These are phyloP conservation scores for Micromys minutus DNA, from an alignment of 2,113 vertebrate species.

Conservation along the genomic window DNA sequence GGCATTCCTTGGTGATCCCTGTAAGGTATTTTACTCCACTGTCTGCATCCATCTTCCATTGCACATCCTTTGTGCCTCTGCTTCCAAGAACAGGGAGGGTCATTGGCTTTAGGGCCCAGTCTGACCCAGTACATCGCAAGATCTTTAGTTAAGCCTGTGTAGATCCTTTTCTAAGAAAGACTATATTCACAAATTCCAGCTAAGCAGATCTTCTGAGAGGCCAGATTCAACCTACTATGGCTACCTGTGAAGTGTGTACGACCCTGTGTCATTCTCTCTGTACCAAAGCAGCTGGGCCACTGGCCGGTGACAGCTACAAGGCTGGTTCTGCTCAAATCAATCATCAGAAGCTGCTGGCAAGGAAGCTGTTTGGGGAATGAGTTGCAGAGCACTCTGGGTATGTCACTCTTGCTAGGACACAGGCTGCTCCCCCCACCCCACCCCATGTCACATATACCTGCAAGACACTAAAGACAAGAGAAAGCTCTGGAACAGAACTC, in stretches of 20 bases:
- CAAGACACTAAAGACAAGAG: neutral
- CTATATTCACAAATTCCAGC: neutral
- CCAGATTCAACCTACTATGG: neutral
- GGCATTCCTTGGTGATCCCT: neutral
- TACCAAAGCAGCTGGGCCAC: neutral
- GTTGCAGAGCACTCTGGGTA: neutral
- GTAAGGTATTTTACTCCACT: accelerated
- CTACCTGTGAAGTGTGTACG: neutral
- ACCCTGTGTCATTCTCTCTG: neutral
- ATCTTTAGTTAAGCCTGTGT: neutral
- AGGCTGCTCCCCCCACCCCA: too few relatives aligned
- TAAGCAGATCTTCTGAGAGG: too few relatives aligned
- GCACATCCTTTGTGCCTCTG: neutral
- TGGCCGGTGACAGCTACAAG: accelerated
- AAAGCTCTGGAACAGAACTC: neutral
- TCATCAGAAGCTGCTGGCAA: neutral
- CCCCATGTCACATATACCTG: accelerated
- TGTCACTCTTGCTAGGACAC: neutral
- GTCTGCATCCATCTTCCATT: neutral
- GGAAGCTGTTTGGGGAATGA: neutral
- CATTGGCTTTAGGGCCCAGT: neutral
- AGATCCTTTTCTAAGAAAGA: neutral
- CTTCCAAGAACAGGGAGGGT: neutral
- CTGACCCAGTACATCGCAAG: neutral
- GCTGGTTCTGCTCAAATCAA: neutral